phyloP scores from a whole-genome alignment of 2,113 vertebrate genomes.

The Podiceps cristatus region DNA sequence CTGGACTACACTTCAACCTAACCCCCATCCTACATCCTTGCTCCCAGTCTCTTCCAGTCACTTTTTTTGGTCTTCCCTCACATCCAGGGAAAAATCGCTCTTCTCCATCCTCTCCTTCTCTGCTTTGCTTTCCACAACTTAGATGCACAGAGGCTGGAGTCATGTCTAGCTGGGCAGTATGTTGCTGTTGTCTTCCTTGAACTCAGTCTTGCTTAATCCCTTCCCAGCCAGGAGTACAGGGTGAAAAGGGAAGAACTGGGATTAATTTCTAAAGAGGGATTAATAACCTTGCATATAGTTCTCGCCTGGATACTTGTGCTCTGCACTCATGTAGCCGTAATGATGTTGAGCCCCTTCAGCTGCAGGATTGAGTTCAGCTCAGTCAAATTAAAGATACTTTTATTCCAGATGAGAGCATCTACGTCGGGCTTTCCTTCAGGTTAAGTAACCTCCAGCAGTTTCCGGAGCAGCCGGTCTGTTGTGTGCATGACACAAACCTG shows the following conservation, averaged over 20 bases:
- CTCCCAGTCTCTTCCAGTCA: not conserved
- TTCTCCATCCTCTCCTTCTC: not conserved
- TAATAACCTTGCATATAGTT: not conserved
- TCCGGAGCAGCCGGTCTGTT: not conserved
- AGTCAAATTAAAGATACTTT: not conserved
- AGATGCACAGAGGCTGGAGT: not conserved
- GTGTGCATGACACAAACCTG: rapidly evolving
- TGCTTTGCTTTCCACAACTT: not conserved
- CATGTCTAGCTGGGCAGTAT: not conserved
- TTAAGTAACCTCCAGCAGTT: not conserved
- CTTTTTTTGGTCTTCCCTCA: not conserved
- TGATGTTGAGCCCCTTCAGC: not conserved
- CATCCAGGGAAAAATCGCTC: not conserved
- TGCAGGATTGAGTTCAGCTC: not conserved
- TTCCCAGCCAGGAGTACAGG: not conserved
- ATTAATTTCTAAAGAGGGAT: not conserved
- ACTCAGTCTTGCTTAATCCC: not conserved
- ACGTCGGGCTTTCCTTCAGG: not conserved
- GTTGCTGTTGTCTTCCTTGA: not conserved
- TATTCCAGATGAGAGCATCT: not conserved
- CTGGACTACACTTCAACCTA: not conserved
- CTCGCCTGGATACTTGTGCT: rapidly evolving
- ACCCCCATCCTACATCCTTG: not conserved
- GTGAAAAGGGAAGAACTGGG: not conserved
- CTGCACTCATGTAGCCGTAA: rapidly evolving